These are phyloP conservation scores for Propsilocerus akamusi DNA, from an alignment of 1,140 invertebrate species.

Conservation along the genomic window DNA sequence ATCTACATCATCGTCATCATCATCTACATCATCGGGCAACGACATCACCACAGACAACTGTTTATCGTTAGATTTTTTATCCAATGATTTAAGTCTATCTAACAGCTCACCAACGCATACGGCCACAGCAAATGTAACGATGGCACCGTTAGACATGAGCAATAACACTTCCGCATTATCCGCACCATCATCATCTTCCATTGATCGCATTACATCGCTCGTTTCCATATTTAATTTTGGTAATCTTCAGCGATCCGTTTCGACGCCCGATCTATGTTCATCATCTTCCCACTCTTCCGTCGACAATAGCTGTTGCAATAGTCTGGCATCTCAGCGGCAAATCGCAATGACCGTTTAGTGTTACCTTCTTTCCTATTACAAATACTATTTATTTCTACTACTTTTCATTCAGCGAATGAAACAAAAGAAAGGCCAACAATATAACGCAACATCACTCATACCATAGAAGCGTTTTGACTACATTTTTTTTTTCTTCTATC, in stretches of 20 bases:
- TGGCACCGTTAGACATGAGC: not conserved
- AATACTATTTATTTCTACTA: not conserved
- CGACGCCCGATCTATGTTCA: slow-evolving; percentile 1
- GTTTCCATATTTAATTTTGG: slow-evolving; percentile 1
- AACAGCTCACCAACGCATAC: not conserved
- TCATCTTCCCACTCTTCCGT: not conserved
- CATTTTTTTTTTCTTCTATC: too few relatives aligned
- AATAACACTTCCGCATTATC: not conserved
- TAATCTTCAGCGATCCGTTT: not conserved
- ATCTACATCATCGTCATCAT: too few relatives aligned
- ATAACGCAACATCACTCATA: too few relatives aligned
- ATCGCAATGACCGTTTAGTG: slow-evolving; percentile 3
- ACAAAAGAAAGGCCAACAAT: too few relatives aligned
- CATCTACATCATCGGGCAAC: too few relatives aligned
- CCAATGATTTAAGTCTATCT: not conserved
- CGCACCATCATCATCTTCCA: not conserved
- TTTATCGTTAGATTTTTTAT: not conserved
- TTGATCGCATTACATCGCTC: slow-evolving; percentile 3
- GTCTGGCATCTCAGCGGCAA: not conserved
- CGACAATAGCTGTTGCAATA: not conserved
- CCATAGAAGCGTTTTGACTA: too few relatives aligned
- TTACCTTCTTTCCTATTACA: not conserved
- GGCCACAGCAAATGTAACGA: too few relatives aligned
- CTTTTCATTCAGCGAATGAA: not conserved
- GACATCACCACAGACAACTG: not conserved